Evolutionary conservation across 2,113 vertebrate species (phyloP).

Genomic region (Mellivora capensis): DNA sequence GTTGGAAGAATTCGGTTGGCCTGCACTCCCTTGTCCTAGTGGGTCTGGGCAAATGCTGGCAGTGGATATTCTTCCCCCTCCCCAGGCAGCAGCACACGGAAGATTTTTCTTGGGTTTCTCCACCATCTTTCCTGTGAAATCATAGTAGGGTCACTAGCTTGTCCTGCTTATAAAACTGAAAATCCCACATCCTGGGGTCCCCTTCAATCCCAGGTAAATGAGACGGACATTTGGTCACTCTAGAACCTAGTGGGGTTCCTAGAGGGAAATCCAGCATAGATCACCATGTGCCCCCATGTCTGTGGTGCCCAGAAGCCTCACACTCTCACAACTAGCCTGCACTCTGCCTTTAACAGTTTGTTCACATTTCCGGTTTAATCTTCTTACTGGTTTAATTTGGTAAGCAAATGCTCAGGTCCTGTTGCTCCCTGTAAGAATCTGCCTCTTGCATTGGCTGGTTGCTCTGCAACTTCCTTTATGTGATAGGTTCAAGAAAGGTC

Average conservation of each 20-base stretch:
- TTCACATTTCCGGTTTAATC: not conserved
- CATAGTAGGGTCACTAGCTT: not conserved
- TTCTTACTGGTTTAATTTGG: not conserved
- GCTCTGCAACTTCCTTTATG: not conserved
- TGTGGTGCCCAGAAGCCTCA: not conserved
- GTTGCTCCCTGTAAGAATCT: not conserved
- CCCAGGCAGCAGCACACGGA: not conserved
- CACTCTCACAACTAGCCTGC: not conserved
- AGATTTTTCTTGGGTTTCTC: not conserved
- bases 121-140: not conserved
- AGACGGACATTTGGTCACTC: not conserved
- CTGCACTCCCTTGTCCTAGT: not conserved
- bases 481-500: not conserved
- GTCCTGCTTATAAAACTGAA: not conserved
- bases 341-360: not conserved
- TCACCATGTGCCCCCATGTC: not conserved
- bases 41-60: not conserved
- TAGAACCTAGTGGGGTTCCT: not conserved
- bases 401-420: not conserved
- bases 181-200: not conserved
- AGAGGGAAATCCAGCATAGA: not conserved
- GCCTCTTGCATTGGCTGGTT: not conserved
- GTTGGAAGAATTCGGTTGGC: not conserved
- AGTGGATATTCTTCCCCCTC: not conserved
- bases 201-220: not conserved